Conservation (phyloP, 2,888 invertebrate genomes). For the Harpagoxenus sublaevis region DNA sequence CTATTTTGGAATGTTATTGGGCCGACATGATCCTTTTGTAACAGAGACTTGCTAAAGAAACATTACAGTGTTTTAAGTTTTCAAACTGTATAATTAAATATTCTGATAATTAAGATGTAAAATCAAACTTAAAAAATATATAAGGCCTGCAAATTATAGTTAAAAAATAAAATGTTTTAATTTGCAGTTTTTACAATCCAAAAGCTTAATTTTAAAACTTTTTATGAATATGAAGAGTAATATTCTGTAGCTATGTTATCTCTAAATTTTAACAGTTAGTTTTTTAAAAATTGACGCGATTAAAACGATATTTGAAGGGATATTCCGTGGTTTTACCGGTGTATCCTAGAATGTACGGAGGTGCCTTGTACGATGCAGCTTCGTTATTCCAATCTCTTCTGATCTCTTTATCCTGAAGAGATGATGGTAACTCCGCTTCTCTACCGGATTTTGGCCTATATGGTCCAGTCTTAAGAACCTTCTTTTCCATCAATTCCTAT, state of each 20-base stretch:
- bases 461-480: constrained; percentile 87
- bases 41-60: not conserved
- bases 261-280: not conserved
- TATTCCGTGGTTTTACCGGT: constrained; percentile 87
- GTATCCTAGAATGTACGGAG: constrained; percentile 90
- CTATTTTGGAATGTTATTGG: not conserved
- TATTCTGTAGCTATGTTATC: not conserved
- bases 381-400: constrained; percentile 81
- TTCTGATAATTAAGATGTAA: constrained; percentile 4
- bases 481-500: constrained; percentile 86
- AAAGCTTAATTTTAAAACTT: constrained; percentile 5
- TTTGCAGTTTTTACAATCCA: not conserved
- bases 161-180: no score
- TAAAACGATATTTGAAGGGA: not conserved
- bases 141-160: not conserved
- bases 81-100: not conserved
- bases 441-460: constrained; percentile 88
- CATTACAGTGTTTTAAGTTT: not conserved
- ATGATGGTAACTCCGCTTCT: constrained; percentile 80
- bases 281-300: not conserved
- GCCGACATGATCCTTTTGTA: not conserved
- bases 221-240: not conserved
- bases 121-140: not conserved
- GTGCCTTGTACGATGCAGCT: constrained; percentile 77
- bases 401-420: constrained; percentile 81